phyloP scores from a whole-genome alignment of 2,113 vertebrate genomes.

The Candoia aspera region DNA sequence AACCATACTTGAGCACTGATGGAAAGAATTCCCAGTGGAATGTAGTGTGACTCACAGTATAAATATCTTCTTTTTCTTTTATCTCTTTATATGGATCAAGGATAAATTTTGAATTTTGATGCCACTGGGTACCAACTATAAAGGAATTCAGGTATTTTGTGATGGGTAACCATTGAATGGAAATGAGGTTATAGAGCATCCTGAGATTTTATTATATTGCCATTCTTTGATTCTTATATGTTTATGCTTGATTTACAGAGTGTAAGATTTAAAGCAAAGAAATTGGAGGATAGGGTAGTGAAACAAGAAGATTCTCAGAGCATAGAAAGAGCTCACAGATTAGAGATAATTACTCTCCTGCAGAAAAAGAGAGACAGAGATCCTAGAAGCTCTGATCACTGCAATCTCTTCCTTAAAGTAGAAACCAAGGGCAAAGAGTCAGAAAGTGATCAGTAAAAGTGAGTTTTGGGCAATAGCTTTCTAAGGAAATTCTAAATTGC shows the following conservation, averaged over 20 bases:
- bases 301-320: background rate
- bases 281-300: background rate
- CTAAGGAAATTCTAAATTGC: background rate
- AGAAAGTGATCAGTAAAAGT: background rate
- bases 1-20: background rate
- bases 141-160: background rate
- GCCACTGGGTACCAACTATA: background rate
- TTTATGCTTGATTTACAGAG: background rate
- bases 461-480: background rate
- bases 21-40: background rate
- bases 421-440: background rate
- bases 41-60: background rate
- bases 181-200: background rate
- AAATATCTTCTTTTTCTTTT: background rate
- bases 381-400: background rate
- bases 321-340: background rate
- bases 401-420: background rate
- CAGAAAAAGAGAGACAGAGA: background rate
- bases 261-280: background rate
- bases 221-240: background rate
- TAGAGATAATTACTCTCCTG: background rate
- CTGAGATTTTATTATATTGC: background rate
- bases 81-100: background rate
- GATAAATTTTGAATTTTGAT: background rate
- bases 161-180: background rate